Base-by-base conservation (phyloP, 2,888 invertebrate genomes). In the Euspilapteryx auroguttella region DNA sequence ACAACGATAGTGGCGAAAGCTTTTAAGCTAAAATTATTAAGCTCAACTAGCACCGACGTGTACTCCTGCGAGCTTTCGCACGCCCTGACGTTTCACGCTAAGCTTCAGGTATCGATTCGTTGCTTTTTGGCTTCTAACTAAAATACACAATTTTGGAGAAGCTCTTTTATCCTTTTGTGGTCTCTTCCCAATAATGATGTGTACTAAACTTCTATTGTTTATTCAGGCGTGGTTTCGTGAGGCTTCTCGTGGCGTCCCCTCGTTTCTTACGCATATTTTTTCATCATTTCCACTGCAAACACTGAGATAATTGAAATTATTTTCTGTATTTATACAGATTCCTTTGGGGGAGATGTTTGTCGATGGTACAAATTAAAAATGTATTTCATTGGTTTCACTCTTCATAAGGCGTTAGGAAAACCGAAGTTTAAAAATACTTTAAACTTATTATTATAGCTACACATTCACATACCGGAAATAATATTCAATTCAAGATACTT, bases 1-100 rank as follows among this genome's bases (percentile, higher is more conserved):
- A 56, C 50, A 58, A 52, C 55, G 64, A 57, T 59, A 65, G 57
- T 47, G 53, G 47, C 48, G 47, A 47, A 53, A 58, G 71, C 66
- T 73, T 71, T 71, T 62, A 64, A 63, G 66, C 63, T 71, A 59
- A 71, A 71, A 63, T 71, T 66, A 65, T 69, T 61, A 62, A 63
- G 61, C 61, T 54, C 49, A 54, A 62, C 56, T 66, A 59, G 53
- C 52, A 45, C 50, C 41, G 40, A 38, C 45, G 42, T 45, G 51
- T 53, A 27, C 17, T 47, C 47, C 38, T 49, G 44, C 42, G 35
- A 44, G 53, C 55, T 59, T 55, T 17, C 8, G 10, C 14, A 7
- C 13, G 25, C 25, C 15, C 13, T n/a, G 14, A 14, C 11, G 14
- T 14, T 13, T 26, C 25, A 15, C 25, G 10, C 11, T 8, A 12